Evolutionary conservation across 2,113 vertebrate genomes (phyloP).

Genomic region (Platichthys stellatus): DNA sequence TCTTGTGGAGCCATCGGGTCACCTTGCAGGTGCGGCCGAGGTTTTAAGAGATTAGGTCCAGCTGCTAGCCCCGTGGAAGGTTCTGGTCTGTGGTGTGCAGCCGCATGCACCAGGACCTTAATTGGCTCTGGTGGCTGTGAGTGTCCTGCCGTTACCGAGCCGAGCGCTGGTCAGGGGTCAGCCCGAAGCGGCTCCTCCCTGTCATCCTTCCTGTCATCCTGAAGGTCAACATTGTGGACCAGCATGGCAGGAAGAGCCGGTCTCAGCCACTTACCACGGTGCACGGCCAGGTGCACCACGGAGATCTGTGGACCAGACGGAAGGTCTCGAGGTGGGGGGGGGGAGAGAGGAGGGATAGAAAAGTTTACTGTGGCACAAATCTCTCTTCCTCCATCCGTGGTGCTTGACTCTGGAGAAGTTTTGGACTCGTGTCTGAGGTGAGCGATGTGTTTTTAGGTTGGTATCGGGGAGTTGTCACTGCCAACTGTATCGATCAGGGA

Average conservation of each 20-base stretch:
- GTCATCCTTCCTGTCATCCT: constrained; percentile 67
- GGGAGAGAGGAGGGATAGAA: constrained; percentile 19
- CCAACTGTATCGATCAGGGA: constrained; percentile 26
- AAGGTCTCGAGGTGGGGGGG: constrained; percentile 29
- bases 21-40: constrained; percentile 75
- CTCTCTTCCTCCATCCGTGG: background rate
- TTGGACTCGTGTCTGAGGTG: constrained; percentile 15
- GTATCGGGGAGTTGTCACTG: constrained; percentile 11
- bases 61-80: constrained; percentile 63
- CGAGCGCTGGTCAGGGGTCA: constrained; percentile 63
- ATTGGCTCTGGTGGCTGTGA: constrained; percentile 70
- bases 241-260: constrained; percentile 40
- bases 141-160: constrained; percentile 60
- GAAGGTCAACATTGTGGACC: constrained; percentile 71
- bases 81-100: constrained; percentile 54
- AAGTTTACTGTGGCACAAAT: background rate
- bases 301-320: constrained; percentile 41
- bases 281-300: constrained; percentile 45
- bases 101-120: constrained; percentile 61
- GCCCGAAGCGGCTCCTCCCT: constrained; percentile 55
- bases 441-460: constrained; percentile 36
- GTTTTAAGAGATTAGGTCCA: constrained; percentile 80
- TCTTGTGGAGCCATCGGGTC: constrained; percentile 62
- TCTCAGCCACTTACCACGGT: constrained; percentile 45
- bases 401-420: constrained; percentile 10